Evolutionary conservation across 2,113 vertebrate species (phyloP), one percentile per base, ranked within the genome.

Genomic region (Tragelaphus strepsiceros): DNA sequence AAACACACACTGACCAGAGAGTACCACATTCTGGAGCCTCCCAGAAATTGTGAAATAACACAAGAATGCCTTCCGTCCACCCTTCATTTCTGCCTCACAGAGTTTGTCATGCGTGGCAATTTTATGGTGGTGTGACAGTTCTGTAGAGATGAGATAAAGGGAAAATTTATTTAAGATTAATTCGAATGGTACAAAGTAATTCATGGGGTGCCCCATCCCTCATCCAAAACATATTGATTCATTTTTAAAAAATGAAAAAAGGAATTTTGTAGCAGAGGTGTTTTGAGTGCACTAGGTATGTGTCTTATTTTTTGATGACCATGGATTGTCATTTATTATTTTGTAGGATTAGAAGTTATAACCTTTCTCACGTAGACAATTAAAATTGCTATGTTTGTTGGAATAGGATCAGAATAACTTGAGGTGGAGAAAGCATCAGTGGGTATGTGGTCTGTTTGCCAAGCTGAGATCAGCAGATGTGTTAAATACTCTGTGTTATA

Each of bases 81-180:
- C 77, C 92, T 97, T 98, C 88, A 82, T 98, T 98, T 98, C 84
- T 90, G 95, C 96, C 95, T 89, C 93, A 89, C 51, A 0, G 49
- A 94, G 87, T 97, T 97, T 97, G 90, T 98, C 97, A 96, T 94
- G 78, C 91, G 61, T 96, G 98, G 98, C 46, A 39, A 82, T 95
- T 98, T 96, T 98, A 96, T 98, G 98, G 97, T 94, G 78, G 94
- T 97, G 82, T 97, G 96, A 98, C 90, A 96, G 88, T 97, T 96
- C 53, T 93, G 56, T 96, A 98, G 97, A 98, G 98, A 98, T 91
- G 96, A 93, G 87, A 96, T 97, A 90, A 77, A 86, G 91, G 92
- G 83, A 98, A 98, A 97, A 97, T 98, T 98, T 98, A 97, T 95
- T 96, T 98, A 97, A 98, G 96, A 97, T 97, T 99, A 97, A 97